Base-by-base conservation (phyloP, 2,797 vertebrate genomes). In the Ibycter americanus region DNA sequence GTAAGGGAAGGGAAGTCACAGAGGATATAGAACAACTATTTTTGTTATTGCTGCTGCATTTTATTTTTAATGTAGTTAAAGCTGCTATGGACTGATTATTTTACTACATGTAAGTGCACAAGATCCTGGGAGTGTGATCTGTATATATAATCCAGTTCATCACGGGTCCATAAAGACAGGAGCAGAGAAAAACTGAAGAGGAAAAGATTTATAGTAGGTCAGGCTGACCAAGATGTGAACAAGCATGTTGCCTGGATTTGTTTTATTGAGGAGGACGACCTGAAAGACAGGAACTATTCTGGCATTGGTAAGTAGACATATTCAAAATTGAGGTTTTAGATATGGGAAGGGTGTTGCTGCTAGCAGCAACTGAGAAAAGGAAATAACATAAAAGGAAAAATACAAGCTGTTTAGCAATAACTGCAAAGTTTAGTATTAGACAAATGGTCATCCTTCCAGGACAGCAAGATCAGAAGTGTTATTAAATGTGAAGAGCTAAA, bases 401-500 rank as follows among this genome's bases (percentile, higher is more conserved):
- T 44, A 77, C 9, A 79, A 76, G 11, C 42, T 82, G 11, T 34
- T 91, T 3, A 27, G 34, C 51, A 93, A 83, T 70, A 90, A 76
- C 47, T 79, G 42, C 25, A 42, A 72, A 79, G 54, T 76, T 95
- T 70, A 91, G 62, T 42, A 72, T 90, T 90, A 87, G 61, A 47
- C 54, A 83, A 86, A 93, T 16, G 87, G 54, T 77, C 16, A 49
- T 22, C 55, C 47, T 91, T 87, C 70, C 51, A 87, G 73, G 70
- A 26, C 52, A 84, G 62, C 36, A 87, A 87, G 63, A 86, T 79
- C 62, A 84, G 80, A 87, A 84, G 52, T 27, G 46, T 81, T 95
- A 79, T 88, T 91, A 95, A 67, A 91, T 56, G 36, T 66, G 44
- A 59, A 89, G 83, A 62, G 83, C 72, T 95, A 95, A 96, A 88